Evolutionary conservation across 2,797 vertebrate genomes (phyloP), one percentile per base, ranked within the genome.

Genomic region (Trachops cirrhosus): DNA sequence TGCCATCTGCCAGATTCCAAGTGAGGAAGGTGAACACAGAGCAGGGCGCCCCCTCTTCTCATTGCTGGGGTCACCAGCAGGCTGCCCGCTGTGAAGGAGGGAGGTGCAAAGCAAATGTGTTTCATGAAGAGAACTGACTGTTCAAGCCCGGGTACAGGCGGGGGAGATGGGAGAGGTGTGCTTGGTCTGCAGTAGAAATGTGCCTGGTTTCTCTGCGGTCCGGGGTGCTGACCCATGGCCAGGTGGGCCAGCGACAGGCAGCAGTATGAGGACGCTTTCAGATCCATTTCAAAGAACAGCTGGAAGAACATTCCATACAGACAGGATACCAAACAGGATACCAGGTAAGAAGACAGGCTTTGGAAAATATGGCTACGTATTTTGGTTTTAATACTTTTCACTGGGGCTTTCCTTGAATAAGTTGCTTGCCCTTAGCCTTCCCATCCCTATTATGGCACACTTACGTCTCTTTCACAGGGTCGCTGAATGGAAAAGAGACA

Each of bases 221-320:
- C 21, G 8, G 41, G 54, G 41, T 11, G 10, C 37, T 41, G 52
- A 46, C 12, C 29, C 14, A 1, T 1, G 24, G 21, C 11, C 34
- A 74, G 46, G 15, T 29, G 32, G n/a, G 46, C 16, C 32, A 37
- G 15, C 21, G 26, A 74, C 0, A 46, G 77, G n/a, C 5, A 50
- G 54, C 74, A 64, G 16, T 21, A 6, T 0, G 15, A 78, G 24
- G 70, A 86, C 57, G n/a, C 21, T 26, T 75, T 39, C 64, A n/a
- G 62, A 50, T 37, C 32, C 64, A 79, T 11, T 24, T 54, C 39
- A 67, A 59, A 71, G 57, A 50, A 52, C 44, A 89, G 94, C 11
- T 29, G 68, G 54, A 44, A 50, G 92, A 88, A 62, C 54, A 88
- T 34, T n/a, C 78, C 54, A 32, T 83, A 71, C 34, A 41, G 18